These are phyloP conservation scores for Campoplex nolae DNA, from an alignment of 2,888 invertebrate genomes.

Conservation along the genomic window DNA sequence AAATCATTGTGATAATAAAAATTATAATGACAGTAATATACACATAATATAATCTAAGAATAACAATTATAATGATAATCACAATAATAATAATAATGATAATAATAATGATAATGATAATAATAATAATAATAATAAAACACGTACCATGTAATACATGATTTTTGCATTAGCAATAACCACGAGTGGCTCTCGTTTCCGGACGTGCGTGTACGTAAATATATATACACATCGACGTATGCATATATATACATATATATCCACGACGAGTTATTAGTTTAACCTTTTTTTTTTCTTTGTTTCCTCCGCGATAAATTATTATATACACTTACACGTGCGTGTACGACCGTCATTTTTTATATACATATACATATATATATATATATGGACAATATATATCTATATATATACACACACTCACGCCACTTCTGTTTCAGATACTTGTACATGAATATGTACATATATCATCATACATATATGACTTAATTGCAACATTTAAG, in stretches of 20 bases:
- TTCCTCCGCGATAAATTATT: slow-evolving; percentile 55
- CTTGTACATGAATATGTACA: slow-evolving; percentile 23
- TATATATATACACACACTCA: slow-evolving; percentile 34
- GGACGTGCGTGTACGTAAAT: slow-evolving; percentile 67
- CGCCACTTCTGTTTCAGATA: slow-evolving; percentile 30
- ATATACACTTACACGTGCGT: slow-evolving; percentile 68
- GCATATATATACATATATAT: slow-evolving; percentile 5
- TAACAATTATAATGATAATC: background rate
- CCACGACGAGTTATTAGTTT: slow-evolving; percentile 23
- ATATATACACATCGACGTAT: background rate
- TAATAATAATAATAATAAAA: background rate
- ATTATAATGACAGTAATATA: background rate
- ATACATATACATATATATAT: slow-evolving; percentile 29
- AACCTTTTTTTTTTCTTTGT: slow-evolving; percentile 9
- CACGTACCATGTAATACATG: slow-evolving; percentile 6
- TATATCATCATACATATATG: slow-evolving; percentile 51
- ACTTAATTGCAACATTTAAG: slow-evolving; percentile 72
- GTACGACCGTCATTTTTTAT: slow-evolving; percentile 64
- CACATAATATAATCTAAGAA: background rate
- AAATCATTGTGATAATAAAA: background rate
- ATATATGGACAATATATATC: slow-evolving; percentile 18
- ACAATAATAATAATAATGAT: background rate
- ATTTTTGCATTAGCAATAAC: slow-evolving; percentile 63
- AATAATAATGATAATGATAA: background rate
- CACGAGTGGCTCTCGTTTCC: slow-evolving; percentile 57